phyloP scores from a whole-genome alignment of 2,888 invertebrate genomes.

The Graphium colonna region DNA sequence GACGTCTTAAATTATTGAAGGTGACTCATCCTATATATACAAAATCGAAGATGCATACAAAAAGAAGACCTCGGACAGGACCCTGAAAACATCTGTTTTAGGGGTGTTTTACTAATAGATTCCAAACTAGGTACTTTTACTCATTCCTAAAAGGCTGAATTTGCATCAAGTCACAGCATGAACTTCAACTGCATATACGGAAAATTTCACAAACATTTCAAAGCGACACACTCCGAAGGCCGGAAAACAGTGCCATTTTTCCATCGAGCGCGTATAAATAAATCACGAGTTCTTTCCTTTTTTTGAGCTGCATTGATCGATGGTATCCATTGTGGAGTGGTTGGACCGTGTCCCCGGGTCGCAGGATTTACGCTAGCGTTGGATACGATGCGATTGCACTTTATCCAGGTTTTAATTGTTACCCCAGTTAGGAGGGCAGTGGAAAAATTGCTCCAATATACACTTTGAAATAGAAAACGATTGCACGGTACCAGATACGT shows the following conservation, averaged over 20 bases:
- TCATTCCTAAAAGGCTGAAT: too few species aligned
- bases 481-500: too few species aligned
- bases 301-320: slow-evolving; percentile 15
- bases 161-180: too few species aligned
- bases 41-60: too few species aligned
- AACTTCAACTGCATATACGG: background rate
- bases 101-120: too few species aligned
- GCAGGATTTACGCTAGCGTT: slow-evolving; percentile 8
- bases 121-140: too few species aligned
- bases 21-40: too few species aligned
- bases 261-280: slow-evolving; percentile 6
- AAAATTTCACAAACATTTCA: background rate
- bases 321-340: slow-evolving; percentile 13
- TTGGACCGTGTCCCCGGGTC: slow-evolving; percentile 10
- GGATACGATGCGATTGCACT: slow-evolving; percentile 10
- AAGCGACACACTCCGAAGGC: background rate
- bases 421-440: background rate
- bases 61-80: too few species aligned
- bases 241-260: slow-evolving; percentile 3
- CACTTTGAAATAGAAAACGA: too few species aligned
- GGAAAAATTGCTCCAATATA: too few species aligned
- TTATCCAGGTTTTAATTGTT: slow-evolving; percentile 12
- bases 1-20: too few species aligned
- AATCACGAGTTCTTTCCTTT: slow-evolving; percentile 12
- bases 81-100: too few species aligned